Percentiles rank a stretch among this genome's conserved stretches.
These are phyloP conservation scores for Tringa solitaria DNA, from an alignment of 2,113 vertebrate species.

Conservation along the genomic window DNA sequence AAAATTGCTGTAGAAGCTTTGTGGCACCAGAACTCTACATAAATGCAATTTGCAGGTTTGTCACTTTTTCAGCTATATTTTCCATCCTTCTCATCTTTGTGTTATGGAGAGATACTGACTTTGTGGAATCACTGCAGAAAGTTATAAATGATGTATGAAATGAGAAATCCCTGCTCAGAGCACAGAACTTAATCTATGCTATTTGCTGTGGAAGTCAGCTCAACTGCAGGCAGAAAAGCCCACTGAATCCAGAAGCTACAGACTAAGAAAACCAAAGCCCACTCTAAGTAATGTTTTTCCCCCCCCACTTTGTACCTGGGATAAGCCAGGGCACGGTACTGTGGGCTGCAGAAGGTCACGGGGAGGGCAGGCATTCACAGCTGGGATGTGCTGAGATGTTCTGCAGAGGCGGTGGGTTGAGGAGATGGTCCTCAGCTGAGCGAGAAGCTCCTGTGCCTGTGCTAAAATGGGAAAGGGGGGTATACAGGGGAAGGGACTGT, in stretches of 20 bases:
- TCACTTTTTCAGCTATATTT: conserved; percentile 65
- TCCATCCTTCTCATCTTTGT: conserved; percentile 60
- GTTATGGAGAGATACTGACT: conserved; percentile 58
- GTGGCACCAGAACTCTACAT: conserved; percentile 38
- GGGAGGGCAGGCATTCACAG: not conserved
- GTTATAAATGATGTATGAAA: conserved; percentile 72
- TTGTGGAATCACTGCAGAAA: conserved; percentile 62
- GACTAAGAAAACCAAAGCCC: conserved; percentile 21
- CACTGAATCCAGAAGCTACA: conserved; percentile 27
- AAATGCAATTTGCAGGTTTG: conserved; percentile 66
- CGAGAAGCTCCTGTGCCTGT: not conserved
- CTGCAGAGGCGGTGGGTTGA: not conserved
- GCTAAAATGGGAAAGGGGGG: not conserved
- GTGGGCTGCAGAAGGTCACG: not conserved
- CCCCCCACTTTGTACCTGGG: not conserved
- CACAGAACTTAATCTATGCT: conserved; percentile 53
- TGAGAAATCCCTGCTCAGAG: conserved; percentile 63
- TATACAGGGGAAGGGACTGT: not conserved
- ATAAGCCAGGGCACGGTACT: not conserved
- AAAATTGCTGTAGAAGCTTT: conserved; percentile 56
- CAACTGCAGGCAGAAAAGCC: conserved; percentile 25
- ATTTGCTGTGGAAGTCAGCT: conserved; percentile 58
- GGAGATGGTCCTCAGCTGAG: not conserved
- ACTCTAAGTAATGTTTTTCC: not conserved
- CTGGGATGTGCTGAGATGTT: not conserved